Evolutionary conservation across 2,113 vertebrate genomes (phyloP).

Genomic region (Halcyon senegalensis): DNA sequence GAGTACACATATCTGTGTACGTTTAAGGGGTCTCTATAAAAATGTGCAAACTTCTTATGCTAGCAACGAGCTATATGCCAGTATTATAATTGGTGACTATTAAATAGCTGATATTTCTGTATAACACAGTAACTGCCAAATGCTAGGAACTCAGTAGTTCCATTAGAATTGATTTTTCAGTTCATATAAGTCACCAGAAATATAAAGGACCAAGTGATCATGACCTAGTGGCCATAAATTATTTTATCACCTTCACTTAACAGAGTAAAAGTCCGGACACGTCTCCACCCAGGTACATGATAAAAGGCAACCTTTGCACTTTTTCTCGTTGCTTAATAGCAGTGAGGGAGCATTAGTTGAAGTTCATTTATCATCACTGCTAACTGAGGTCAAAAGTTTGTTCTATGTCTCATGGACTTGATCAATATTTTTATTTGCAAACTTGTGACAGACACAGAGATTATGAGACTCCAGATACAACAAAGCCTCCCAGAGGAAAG

Average conservation of each 20-base stretch:
- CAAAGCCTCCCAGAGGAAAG: background rate
- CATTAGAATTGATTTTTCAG: background rate
- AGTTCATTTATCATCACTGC: background rate
- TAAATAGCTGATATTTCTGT: background rate
- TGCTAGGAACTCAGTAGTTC: background rate
- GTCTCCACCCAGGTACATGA: background rate
- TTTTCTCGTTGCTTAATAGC: background rate
- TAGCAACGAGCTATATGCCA: background rate
- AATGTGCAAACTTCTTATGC: background rate
- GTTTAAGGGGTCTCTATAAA: background rate
- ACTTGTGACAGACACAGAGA: background rate
- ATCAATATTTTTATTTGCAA: background rate
- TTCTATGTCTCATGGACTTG: background rate
- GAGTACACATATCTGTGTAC: background rate
- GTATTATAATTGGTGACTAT: background rate
- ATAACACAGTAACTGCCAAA: background rate
- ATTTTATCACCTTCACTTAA: constrained; percentile 27
- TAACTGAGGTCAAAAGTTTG: background rate
- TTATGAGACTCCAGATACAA: background rate
- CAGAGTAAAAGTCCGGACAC: background rate
- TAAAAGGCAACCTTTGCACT: constrained; percentile 31
- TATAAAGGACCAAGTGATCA: background rate
- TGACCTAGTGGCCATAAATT: background rate
- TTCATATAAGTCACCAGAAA: background rate
- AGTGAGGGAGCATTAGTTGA: background rate